These are phyloP conservation scores for Hedya salicella DNA, from an alignment of 2,888 invertebrate genomes.

Conservation along the genomic window DNA sequence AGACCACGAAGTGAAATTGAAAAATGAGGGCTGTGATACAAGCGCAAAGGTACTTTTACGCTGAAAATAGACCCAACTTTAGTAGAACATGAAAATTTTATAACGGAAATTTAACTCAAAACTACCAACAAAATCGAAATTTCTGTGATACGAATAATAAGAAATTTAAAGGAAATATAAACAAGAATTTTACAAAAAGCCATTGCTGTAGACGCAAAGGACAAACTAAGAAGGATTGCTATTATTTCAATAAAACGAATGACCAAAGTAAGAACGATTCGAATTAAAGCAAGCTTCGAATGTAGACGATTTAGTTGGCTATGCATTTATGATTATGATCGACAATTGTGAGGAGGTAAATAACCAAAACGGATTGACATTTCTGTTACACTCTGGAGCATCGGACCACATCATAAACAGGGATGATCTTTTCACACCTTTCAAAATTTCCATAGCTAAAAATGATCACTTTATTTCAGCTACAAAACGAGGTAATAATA, in stretches of 20 bases:
- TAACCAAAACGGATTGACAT: conserved; percentile 34
- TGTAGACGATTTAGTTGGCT: neutral
- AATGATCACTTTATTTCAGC: conserved; percentile 51
- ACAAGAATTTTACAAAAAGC: conserved; percentile 46
- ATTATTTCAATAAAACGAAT: conserved; percentile 46
- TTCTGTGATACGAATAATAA: neutral
- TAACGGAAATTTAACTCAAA: too few species aligned
- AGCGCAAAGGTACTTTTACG: conserved; percentile 52
- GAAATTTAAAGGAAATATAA: conserved; percentile 7
- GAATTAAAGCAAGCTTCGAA: conserved; percentile 11
- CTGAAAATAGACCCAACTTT: too few species aligned
- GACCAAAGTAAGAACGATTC: too few species aligned
- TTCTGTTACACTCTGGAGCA: conserved; percentile 47
- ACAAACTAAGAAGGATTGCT: conserved; percentile 55
- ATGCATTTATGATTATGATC: conserved; percentile 45
- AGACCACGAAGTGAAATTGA: conserved; percentile 48
- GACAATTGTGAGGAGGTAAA: conserved; percentile 32
- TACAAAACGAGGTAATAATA: conserved; percentile 46
- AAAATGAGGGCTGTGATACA: conserved; percentile 47
- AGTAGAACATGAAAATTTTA: neutral
- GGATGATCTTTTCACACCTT: conserved; percentile 46
- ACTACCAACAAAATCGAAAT: neutral
- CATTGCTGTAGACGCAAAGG: conserved; percentile 55
- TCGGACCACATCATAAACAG: conserved; percentile 48
- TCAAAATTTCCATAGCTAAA: conserved; percentile 58